Evolutionary conservation across 2,113 vertebrate genomes (phyloP), one percentile per base, ranked within the genome.

Genomic region (Callipepla californica): DNA sequence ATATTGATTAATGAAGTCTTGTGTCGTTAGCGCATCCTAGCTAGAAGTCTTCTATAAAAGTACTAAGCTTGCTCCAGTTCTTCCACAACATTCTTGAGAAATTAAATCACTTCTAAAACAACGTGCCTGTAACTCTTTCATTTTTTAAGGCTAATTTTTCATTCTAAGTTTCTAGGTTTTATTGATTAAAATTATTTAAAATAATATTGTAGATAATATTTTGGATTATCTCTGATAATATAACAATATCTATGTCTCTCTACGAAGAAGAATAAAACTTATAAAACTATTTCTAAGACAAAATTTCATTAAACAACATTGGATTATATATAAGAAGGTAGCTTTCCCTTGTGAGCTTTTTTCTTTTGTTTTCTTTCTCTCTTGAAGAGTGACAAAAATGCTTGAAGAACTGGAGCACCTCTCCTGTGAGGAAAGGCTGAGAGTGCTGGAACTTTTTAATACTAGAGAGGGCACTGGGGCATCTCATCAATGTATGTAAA

Each of bases 41-140:
- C 6, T 77, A 32, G 22, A 36, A 53, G 20, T 51, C 40, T 5
- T 2, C 26, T 76, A 34, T 34, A 82, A 87, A 81, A 85, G 50
- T 34, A 50, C 5, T 21, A 4, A 72, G 36, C 3, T 47, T 70
- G 3, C 22, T 85, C 42, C 17, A 58, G 7, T 53, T 76, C 21
- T 85, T 85, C 40, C 57, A 17, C 13, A 73, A 13, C 10, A n/a
- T 3, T 7, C 9, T 73, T 62, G 75, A 63, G 30, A 92, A 80
- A 61, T 73, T 12, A 84, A 58, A 3, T 21, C 6, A 26, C 6
- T 67, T 74, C 8, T 70, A 53, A 76, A 57, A 51, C 10, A 76
- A 32, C 0, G 0, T 28, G 66, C 59, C n/a, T 70, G 9, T 6
- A 83, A 26, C 4, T 4, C 9, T 44, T 66, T 17, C 32, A 45